Base-by-base conservation (phyloP, 2,888 invertebrate species). In the Parasteatoda lunata region DNA sequence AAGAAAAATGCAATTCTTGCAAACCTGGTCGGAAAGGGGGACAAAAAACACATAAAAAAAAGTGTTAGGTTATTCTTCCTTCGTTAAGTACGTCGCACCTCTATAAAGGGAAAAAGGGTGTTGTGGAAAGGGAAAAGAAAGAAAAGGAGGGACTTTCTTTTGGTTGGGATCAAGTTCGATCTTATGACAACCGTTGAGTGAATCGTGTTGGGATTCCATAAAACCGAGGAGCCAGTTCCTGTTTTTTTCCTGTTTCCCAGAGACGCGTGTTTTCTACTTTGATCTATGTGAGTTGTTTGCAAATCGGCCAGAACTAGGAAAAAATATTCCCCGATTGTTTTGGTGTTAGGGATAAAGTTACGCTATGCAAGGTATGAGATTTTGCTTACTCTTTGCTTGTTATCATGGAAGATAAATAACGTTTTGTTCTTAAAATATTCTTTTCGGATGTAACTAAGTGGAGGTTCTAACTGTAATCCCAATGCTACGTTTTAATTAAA, bases 71-170 rank as follows among this genome's bases (percentile, higher is more conserved):
- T 59, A 78, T 78, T 78, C 48, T 78, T 69, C 70, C 15, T 48
- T 70, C 54, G 78, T 78, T 78, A 78, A 78, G 78, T 78, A 78
- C 59, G 68, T 77, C 45, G 52, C 76, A 66, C 52, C 54, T 59
- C 69, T 13, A 47, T 49, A n/a, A 30, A 65, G 30, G 52, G 59
- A 70, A 66, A 69, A 47, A 70, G n/a, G 59, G 59, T 59, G 59
- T 59, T n/a, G n/a, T 9, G 59, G 8, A 59, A 59, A 59, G 30
- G 30, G n/a, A 59, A 8, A 30, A 30, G 30, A 68, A 77, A 49
- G 77, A 68, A 77, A 77, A 68, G 51, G 49, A 15, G 51, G 52
- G 15, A 15, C n/a, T 78, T 69, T 69, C 54, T 78, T n/a, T 59
- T 59, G n/a, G 78, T 48, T 68, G 70, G 69, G 70, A 69, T 78